These are phyloP conservation scores for Enteromius anoplus DNA, from an alignment of 2,797 vertebrate species.

Conservation along the genomic window DNA sequence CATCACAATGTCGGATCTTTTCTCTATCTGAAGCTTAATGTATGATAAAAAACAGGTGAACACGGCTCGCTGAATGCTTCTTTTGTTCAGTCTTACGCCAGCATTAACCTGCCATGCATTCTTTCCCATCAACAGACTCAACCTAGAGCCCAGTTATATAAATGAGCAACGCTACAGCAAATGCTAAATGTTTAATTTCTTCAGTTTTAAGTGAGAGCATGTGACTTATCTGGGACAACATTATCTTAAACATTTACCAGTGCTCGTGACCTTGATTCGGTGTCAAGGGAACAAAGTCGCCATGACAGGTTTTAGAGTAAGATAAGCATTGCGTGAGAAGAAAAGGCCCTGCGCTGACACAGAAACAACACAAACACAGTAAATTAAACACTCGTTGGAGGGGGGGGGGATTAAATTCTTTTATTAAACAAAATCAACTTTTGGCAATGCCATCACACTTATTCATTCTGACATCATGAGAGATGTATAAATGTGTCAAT, in stretches of 20 bases:
- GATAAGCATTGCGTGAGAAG: conserved; percentile 7
- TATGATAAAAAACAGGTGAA: background rate
- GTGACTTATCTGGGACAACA: background rate
- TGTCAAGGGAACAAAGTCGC: conserved; percentile 33
- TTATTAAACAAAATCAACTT: conserved; percentile 42
- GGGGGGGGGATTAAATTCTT: background rate
- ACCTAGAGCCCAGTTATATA: background rate
- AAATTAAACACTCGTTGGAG: conserved; percentile 1
- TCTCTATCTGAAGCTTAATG: background rate
- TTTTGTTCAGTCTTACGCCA: background rate
- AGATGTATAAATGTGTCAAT: background rate
- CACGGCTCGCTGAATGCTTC: background rate
- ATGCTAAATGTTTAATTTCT: background rate
- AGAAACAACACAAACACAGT: background rate
- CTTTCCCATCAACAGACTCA: background rate
- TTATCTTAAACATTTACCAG: conserved; percentile 17
- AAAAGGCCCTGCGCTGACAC: background rate
- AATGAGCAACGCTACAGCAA: background rate
- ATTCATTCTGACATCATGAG: background rate
- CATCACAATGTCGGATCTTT: background rate
- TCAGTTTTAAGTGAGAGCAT: background rate
- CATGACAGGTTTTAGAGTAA: background rate
- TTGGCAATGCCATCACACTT: background rate
- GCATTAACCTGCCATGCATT: background rate
- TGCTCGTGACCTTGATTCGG: background rate